Percentiles rank a stretch among this genome's conserved stretches.
Conservation (phyloP, 2,797 vertebrate species). For the Emydoidea blandingii region DNA sequence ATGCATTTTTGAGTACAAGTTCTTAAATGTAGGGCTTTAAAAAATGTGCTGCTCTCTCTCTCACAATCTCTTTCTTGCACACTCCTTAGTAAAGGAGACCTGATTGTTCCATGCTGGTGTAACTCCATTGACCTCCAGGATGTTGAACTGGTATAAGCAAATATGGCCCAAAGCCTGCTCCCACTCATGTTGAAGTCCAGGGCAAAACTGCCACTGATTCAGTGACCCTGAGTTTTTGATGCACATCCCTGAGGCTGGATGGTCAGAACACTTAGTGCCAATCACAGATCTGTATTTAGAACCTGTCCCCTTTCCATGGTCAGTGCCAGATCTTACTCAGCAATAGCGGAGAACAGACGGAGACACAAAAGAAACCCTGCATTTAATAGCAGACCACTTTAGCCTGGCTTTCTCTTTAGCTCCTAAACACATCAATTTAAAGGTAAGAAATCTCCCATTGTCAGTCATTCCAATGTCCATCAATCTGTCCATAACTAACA, state of each 20-base stretch:
- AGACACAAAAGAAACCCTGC: neutral
- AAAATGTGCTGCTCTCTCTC: neutral
- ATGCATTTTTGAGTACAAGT: neutral
- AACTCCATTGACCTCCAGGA: neutral
- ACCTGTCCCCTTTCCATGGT: neutral
- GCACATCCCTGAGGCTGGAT: neutral
- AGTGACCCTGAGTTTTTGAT: neutral
- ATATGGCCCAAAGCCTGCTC: neutral
- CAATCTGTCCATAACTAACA: neutral
- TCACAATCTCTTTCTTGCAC: neutral
- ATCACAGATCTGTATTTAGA: neutral
- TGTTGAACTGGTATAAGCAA: neutral
- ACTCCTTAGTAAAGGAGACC: neutral
- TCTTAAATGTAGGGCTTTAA: neutral
- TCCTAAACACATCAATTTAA: neutral
- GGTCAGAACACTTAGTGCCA: neutral
- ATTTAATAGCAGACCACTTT: constrained; percentile 12
- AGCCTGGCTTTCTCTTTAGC: neutral
- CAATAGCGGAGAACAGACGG: neutral
- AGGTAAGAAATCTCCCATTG: neutral
- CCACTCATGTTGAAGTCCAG: neutral
- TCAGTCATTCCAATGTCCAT: neutral
- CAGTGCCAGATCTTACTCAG: neutral
- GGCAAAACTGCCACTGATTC: neutral
- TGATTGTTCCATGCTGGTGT: neutral